Evolutionary conservation across 2,888 invertebrate genomes (phyloP), one percentile per base, ranked within the genome.

Genomic region (Eremobia ochroleuca): DNA sequence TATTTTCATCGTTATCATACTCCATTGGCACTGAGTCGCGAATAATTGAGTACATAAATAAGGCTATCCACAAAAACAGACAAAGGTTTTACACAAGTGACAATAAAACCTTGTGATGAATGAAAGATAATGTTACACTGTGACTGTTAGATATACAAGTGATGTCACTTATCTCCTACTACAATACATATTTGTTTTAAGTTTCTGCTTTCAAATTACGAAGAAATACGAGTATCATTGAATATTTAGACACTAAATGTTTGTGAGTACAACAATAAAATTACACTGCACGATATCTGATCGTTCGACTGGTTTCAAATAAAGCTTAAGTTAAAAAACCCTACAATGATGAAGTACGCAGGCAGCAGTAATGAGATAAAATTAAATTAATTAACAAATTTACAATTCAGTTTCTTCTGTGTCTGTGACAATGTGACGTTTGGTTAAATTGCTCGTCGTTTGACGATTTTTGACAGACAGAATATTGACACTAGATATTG

Each of bases 1-100:
- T 96, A 85, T 95, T 91, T 37, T 96, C 96, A 76, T 95, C 95
- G 62, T 94, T 96, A 79, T 97, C 95, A 81, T 94, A 97, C 86
- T 96, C 96, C 96, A 97, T 93, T 75, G 88, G 88, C 75, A 88
- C 88, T 75, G 89, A 87, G 82, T 88, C 87, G 67, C 87, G 89
- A 77, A 85, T 88, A 68, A 85, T 89, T 79, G 88, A 88, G 87
- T 88, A 88, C 88, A 88, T 88, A 78, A 83, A 83, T 79, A 75
- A 69, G 21, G 37, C 40, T 79, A 73, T 64, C 13, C 55, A 81
- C 77, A 73, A 70, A 76, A 76, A 79, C 52, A 31, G 49, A 61
- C 52, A 52, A 65, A 28, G 15, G 43, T 46, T 59, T 58, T 62
- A 68, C 18, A 25, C 13, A 49, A 64, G 9, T 34, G 31, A 59